phyloP scores from a whole-genome alignment of 2,113 vertebrate genomes.

The Actenoides lindsayi region DNA sequence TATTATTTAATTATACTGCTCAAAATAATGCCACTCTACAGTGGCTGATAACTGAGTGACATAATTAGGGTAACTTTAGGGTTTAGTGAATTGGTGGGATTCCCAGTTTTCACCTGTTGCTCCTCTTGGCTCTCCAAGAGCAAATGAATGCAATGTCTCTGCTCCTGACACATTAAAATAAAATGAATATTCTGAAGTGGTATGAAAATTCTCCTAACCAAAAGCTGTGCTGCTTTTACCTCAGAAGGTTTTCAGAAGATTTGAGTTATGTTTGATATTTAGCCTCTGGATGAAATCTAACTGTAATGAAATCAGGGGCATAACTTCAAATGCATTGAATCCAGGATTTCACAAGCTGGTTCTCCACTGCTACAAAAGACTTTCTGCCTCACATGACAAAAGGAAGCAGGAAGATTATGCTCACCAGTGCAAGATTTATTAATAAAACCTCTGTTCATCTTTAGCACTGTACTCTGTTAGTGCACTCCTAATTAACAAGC shows the following conservation, averaged over 20 bases:
- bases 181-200: neutral
- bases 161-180: neutral
- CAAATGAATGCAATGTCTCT: neutral
- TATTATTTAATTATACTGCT: neutral
- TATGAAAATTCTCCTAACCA: neutral
- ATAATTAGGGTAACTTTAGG: neutral
- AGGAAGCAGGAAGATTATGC: neutral
- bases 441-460: neutral
- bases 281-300: neutral
- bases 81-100: neutral
- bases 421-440: neutral
- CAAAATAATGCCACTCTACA: neutral
- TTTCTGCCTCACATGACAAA: neutral
- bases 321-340: neutral
- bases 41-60: neutral
- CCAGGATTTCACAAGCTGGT: neutral
- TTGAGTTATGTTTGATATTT: conserved; percentile 9
- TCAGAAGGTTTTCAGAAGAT: neutral
- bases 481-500: neutral
- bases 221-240: neutral
- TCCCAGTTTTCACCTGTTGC: neutral
- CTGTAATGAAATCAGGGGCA: neutral
- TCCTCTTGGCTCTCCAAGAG: neutral
- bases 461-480: neutral
- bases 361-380: neutral